phyloP scores from a whole-genome alignment of 2,797 vertebrate genomes.

The Galaxias olidus region DNA sequence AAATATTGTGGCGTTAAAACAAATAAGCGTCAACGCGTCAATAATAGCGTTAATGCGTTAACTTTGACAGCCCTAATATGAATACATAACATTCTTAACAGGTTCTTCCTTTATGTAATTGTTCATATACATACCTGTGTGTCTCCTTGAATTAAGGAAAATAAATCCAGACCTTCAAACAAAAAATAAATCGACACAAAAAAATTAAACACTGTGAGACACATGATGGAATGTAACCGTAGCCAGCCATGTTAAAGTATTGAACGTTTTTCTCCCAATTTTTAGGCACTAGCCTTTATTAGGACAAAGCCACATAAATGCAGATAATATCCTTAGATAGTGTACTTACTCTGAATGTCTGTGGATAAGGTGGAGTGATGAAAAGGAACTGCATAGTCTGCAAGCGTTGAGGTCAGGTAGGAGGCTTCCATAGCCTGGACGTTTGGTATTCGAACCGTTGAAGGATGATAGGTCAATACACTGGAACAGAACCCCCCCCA shows the following conservation, averaged over 20 bases:
- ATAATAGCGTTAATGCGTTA: too few species aligned
- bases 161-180: constrained; percentile 90
- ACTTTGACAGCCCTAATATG: too few species aligned
- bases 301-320: background rate
- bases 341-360: constrained; percentile 90
- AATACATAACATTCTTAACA: too few species aligned
- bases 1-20: too few species aligned
- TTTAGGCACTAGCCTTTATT: background rate
- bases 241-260: too few species aligned
- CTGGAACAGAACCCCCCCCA: constrained; percentile 58
- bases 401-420: constrained; percentile 83
- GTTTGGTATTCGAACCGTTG: constrained; percentile 83
- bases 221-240: too few species aligned
- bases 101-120: too few species aligned
- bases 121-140: constrained; percentile 82
- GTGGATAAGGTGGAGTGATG: constrained; percentile 87
- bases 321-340: background rate
- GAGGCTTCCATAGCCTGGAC: constrained; percentile 83
- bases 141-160: constrained; percentile 93
- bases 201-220: too few species aligned
- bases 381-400: constrained; percentile 92
- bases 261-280: too few species aligned
- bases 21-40: too few species aligned
- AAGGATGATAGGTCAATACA: constrained; percentile 91
- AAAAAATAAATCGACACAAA: constrained; percentile 29